These are phyloP conservation scores for Gadopsis bispinosus DNA, from an alignment of 2,797 vertebrate species.

Conservation along the genomic window DNA sequence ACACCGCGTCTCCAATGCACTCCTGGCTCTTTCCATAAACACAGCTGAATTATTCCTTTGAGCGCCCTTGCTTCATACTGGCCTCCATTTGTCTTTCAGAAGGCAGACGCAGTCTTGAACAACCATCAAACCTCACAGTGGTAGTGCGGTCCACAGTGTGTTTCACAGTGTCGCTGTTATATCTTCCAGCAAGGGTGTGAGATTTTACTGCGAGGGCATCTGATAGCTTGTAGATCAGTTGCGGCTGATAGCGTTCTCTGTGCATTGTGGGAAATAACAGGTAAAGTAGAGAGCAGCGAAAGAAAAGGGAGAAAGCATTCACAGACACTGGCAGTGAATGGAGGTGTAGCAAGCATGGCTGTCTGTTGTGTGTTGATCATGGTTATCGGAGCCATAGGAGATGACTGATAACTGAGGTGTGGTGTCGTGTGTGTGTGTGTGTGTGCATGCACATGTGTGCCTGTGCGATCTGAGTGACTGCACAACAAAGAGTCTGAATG, in stretches of 20 bases:
- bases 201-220: constrained; percentile 45
- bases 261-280: constrained; percentile 54
- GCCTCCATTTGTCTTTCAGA: constrained; percentile 41
- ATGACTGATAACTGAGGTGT: constrained; percentile 78
- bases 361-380: constrained; percentile 63
- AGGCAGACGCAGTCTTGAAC: constrained; percentile 2
- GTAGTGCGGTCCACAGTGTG: constrained; percentile 11
- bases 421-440: constrained; percentile 51
- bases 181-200: constrained; percentile 60
- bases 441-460: constrained; percentile 35
- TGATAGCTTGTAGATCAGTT: constrained; percentile 65
- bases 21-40: constrained; percentile 78
- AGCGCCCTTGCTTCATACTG: constrained; percentile 32
- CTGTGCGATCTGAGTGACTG: constrained; percentile 80
- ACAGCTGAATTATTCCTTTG: constrained; percentile 67
- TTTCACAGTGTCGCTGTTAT: constrained; percentile 31
- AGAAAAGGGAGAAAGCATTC: constrained; percentile 52
- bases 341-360: constrained; percentile 43
- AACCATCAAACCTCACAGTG: background rate
- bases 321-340: constrained; percentile 71
- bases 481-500: constrained; percentile 83
- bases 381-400: constrained; percentile 69
- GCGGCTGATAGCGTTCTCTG: constrained; percentile 53
- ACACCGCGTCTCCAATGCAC: constrained; percentile 68
- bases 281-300: constrained; percentile 44